A percentile compares a stretch with the other conserved stretches of the same genome.
These are phyloP conservation scores for Cirrhinus mrigala DNA, from an alignment of 2,797 vertebrate species.

Conservation along the genomic window DNA sequence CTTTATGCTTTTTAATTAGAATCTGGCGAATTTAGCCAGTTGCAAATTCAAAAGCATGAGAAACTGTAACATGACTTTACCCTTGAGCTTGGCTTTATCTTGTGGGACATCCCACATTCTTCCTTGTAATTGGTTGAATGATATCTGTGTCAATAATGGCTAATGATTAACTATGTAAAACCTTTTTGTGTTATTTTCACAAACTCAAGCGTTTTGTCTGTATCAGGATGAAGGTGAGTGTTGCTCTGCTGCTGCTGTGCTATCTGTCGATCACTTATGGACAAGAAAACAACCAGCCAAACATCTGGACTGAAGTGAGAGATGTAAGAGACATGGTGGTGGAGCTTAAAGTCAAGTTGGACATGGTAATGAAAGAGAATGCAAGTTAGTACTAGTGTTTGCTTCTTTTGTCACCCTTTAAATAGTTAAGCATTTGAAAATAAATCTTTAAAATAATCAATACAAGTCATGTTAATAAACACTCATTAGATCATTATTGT, in stretches of 20 bases:
- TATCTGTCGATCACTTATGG: not conserved
- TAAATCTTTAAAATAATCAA: not conserved
- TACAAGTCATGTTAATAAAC: not conserved
- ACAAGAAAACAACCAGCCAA: not conserved
- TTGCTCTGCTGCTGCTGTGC: conserved; percentile 9
- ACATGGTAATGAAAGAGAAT: conserved; percentile 6
- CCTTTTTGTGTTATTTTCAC: not conserved
- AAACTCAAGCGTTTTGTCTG: not conserved
- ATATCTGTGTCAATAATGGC: not conserved
- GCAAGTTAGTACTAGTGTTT: not conserved
- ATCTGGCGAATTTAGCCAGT: too few relatives aligned
- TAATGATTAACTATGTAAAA: not conserved
- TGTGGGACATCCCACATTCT: not conserved
- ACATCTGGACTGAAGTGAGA: conserved; percentile 26
- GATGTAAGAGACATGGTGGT: conserved; percentile 11
- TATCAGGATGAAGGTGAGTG: conserved; percentile 1
- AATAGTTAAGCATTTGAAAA: not conserved
- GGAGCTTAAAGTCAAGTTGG: conserved; percentile 12
- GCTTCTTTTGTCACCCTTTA: not conserved
- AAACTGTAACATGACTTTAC: not conserved
- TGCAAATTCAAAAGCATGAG: too few relatives aligned
- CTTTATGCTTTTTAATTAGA: too few relatives aligned
- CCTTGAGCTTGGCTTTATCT: not conserved
- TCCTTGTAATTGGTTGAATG: not conserved
- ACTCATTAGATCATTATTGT: not conserved